Percentiles rank a stretch among this genome's conserved stretches.
phyloP scores from a whole-genome alignment of 2,888 invertebrate species.

The Taphrorychus bicolor region DNA sequence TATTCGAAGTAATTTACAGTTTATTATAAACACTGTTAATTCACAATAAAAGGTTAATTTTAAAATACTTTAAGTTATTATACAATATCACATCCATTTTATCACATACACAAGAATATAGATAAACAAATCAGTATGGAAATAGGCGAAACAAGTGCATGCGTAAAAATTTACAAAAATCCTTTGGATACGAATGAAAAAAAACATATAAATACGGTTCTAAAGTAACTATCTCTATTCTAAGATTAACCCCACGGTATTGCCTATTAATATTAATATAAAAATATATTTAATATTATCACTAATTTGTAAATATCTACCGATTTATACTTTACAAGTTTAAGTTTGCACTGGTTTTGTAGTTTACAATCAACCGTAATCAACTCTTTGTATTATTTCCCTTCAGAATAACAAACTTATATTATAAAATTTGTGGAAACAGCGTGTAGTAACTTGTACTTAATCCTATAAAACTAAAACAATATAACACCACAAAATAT shows the following conservation, averaged over 20 bases:
- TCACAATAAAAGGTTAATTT: slow-evolving; percentile 39
- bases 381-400: slow-evolving; percentile 7
- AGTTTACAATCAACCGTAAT: slow-evolving; percentile 4
- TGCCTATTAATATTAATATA: slow-evolving; percentile 40
- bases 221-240: slow-evolving; percentile 37
- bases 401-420: neutral
- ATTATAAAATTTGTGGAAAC: slow-evolving; percentile 20
- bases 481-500: slow-evolving; percentile 37
- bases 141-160: slow-evolving; percentile 44
- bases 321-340: neutral
- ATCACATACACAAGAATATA: slow-evolving; percentile 44
- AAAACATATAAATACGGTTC: slow-evolving; percentile 33
- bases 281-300: slow-evolving; percentile 43
- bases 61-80: slow-evolving; percentile 43
- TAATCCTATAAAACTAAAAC: slow-evolving; percentile 12
- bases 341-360: neutral
- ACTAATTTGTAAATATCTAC: slow-evolving; percentile 26
- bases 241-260: slow-evolving; percentile 33
- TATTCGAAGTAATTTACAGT: slow-evolving; percentile 38
- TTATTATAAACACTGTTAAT: slow-evolving; percentile 42
- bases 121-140: slow-evolving; percentile 43
- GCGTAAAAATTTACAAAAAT: slow-evolving; percentile 34
- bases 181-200: slow-evolving; percentile 30
- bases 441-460: slow-evolving; percentile 8
- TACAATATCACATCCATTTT: slow-evolving; percentile 45